Percentiles rank a stretch among this genome's conserved stretches.
Conservation (phyloP, 2,113 vertebrate species). For the Malurus elegans region DNA sequence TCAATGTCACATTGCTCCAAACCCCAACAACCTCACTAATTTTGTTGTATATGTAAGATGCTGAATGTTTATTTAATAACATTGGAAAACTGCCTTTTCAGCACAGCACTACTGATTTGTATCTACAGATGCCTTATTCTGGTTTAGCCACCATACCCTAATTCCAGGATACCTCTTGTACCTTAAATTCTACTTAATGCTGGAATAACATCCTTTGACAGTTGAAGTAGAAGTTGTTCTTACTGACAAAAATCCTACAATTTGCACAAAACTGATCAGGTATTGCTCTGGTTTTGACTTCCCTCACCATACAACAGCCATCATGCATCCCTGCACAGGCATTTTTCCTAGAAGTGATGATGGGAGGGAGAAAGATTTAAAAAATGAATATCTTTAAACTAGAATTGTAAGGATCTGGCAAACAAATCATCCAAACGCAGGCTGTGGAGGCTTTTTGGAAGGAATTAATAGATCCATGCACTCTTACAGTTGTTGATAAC, state of each 20-base stretch:
- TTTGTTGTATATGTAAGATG: background rate
- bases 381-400: background rate
- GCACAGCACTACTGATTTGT: background rate
- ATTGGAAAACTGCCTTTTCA: background rate
- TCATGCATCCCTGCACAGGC: background rate
- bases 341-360: background rate
- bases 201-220: background rate
- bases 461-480: background rate
- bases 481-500: background rate
- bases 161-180: background rate
- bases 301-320: background rate
- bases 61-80: background rate
- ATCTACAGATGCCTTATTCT: background rate
- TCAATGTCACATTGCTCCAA: background rate
- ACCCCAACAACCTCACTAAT: background rate
- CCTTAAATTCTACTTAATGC: background rate
- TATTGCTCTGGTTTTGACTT: background rate
- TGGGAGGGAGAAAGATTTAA: accelerated
- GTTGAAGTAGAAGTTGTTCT: background rate
- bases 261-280: background rate
- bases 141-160: background rate
- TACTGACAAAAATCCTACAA: background rate
- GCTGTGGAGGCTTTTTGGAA: background rate
- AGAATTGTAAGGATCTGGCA: background rate
- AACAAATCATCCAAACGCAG: background rate